Conservation (phyloP, 2,113 vertebrate species). For the Megalops atlanticus region DNA sequence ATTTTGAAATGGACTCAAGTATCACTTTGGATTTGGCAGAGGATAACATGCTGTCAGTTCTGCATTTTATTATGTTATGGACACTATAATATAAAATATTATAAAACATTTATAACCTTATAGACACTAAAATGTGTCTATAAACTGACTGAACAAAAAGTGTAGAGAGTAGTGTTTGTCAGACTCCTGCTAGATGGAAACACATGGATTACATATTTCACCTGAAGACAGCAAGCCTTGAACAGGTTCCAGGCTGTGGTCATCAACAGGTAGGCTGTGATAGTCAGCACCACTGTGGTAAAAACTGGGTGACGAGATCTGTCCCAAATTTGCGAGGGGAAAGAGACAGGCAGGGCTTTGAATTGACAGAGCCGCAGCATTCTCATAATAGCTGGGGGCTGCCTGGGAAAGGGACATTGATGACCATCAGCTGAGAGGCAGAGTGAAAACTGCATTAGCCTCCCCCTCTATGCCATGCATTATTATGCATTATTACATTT, state of each 20-base stretch:
- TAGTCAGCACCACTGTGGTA: not conserved
- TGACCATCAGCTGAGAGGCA: constrained; percentile 57
- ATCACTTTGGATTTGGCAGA: too few species aligned
- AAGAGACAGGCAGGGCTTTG: not conserved
- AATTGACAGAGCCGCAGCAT: not conserved
- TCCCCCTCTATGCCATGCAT: constrained; percentile 44
- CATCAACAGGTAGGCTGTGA: too few species aligned
- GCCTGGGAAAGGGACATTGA: constrained; percentile 54
- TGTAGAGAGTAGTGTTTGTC: too few species aligned
- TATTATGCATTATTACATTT: constrained; percentile 66
- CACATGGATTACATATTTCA: not conserved
- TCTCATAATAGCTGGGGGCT: constrained; percentile 40
- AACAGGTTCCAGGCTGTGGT: too few species aligned
- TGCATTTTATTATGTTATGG: too few species aligned
- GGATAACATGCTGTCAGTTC: too few species aligned
- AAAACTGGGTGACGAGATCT: not conserved
- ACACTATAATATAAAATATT: too few species aligned
- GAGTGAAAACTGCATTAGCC: constrained; percentile 62
- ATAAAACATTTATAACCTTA: too few species aligned
- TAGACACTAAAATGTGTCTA: too few species aligned
- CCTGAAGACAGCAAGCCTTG: not conserved
- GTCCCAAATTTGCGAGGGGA: not conserved
- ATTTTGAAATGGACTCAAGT: too few species aligned
- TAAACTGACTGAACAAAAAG: too few species aligned
- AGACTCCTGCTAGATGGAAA: not conserved